Conservation (phyloP, 2,797 vertebrate genomes). For the Coranthus polyacanthus region DNA sequence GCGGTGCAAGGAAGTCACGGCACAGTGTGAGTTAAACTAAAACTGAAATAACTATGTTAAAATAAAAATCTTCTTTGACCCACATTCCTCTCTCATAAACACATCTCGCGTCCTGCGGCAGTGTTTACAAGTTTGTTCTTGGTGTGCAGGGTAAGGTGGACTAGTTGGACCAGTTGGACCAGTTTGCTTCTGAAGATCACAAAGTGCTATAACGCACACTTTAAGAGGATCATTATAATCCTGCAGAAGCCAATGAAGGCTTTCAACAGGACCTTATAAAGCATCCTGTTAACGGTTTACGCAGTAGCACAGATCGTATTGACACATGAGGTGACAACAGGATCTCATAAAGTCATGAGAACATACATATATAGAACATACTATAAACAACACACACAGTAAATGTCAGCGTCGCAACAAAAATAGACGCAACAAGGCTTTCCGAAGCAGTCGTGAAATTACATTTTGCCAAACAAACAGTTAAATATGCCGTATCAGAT, state of each 20-base stretch:
- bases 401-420: not conserved
- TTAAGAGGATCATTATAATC: not conserved
- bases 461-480: not conserved
- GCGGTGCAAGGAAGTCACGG: too few relatives aligned
- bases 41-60: too few relatives aligned
- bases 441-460: not conserved
- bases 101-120: too few relatives aligned
- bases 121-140: not conserved
- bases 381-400: not conserved
- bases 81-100: too few relatives aligned
- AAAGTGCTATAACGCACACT: not conserved
- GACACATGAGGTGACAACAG: conserved; percentile 1
- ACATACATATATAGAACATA: too few relatives aligned
- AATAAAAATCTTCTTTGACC: too few relatives aligned
- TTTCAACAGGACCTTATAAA: conserved; percentile 44
- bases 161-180: conserved; percentile 10
- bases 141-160: not conserved
- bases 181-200: not conserved
- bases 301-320: conserved; percentile 12
- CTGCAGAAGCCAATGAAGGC: not conserved
- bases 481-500: not conserved
- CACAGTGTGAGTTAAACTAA: too few relatives aligned
- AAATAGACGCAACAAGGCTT: not conserved
- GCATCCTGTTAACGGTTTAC: conserved; percentile 4
- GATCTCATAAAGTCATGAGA: not conserved